phyloP scores from a whole-genome alignment of 2,797 vertebrate species.

The Anableps anableps region DNA sequence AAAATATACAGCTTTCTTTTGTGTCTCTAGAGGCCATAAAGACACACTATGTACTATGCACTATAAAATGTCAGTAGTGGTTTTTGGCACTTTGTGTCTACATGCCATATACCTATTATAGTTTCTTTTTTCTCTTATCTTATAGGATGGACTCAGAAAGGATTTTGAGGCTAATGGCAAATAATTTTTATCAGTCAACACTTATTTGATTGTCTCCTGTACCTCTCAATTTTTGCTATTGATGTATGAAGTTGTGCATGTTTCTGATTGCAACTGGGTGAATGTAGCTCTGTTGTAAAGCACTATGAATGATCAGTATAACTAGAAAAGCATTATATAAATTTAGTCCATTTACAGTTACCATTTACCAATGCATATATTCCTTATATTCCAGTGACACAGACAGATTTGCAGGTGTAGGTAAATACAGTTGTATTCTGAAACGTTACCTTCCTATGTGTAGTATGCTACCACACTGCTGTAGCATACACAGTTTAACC shows the following conservation, averaged over 20 bases:
- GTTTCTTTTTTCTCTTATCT: not conserved
- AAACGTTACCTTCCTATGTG: too few species aligned
- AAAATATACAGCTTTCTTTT: constrained; percentile 5
- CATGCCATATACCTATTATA: not conserved
- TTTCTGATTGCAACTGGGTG: not conserved
- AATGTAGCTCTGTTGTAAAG: not conserved
- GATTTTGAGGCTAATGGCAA: not conserved
- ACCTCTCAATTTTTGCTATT: not conserved
- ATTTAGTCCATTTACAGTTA: too few species aligned
- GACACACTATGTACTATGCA: not conserved
- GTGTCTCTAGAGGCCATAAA: not conserved
- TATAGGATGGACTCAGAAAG: not conserved
- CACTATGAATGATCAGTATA: not conserved
- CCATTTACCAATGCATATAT: too few species aligned
- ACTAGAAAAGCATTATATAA: too few species aligned
- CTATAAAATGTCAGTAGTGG: not conserved
- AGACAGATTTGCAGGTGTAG: too few species aligned
- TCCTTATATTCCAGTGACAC: too few species aligned
- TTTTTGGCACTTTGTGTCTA: not conserved
- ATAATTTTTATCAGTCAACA: not conserved
- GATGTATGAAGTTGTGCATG: not conserved
- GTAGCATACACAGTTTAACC: too few species aligned
- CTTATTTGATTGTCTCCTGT: not conserved
- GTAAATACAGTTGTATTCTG: too few species aligned
- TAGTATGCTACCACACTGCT: too few species aligned